Percentiles rank a stretch among this genome's conserved stretches.
phyloP scores from a whole-genome alignment of 2,888 invertebrate genomes.

The Cheilosia scutellata region DNA sequence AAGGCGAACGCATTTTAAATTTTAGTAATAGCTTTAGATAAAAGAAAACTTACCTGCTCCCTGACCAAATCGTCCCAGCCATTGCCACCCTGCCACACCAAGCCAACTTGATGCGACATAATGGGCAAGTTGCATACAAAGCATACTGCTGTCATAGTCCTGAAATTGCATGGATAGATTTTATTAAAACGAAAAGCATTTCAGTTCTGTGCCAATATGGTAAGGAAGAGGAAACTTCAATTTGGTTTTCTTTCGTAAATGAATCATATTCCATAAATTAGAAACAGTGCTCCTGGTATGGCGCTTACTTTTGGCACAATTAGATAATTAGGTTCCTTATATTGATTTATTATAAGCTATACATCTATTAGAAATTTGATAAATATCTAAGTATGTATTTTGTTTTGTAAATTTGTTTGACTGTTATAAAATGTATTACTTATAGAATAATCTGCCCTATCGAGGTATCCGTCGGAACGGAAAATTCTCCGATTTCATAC shows the following conservation, averaged over 20 bases:
- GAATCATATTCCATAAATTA: too few relatives aligned
- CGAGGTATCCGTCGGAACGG: too few relatives aligned
- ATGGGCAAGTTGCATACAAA: slow-evolving; percentile 98
- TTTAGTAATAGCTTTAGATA: not conserved
- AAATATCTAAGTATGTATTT: too few relatives aligned
- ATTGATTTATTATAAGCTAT: too few relatives aligned
- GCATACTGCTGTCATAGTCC: slow-evolving; percentile 97
- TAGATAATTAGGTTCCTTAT: too few relatives aligned
- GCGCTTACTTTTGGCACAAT: too few relatives aligned
- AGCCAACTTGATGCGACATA: slow-evolving; percentile 96
- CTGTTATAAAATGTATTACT: too few relatives aligned
- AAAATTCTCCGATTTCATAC: too few relatives aligned
- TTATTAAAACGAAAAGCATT: not conserved
- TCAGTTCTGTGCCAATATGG: not conserved
- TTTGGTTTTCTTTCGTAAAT: not conserved
- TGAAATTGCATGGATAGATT: slow-evolving; percentile 83
- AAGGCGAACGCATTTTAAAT: not conserved
- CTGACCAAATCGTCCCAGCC: slow-evolving; percentile 97
- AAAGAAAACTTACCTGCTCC: slow-evolving; percentile 86
- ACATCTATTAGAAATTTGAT: too few relatives aligned
- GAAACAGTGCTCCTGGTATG: too few relatives aligned
- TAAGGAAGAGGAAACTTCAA: slow-evolving; percentile 10
- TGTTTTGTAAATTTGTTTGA: too few relatives aligned
- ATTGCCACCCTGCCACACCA: slow-evolving; percentile 97
- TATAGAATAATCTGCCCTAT: too few relatives aligned